Evolutionary conservation across 1,140 invertebrate genomes (phyloP), one percentile per base, ranked within the genome.

Genomic region (Sinonovacula constricta): DNA sequence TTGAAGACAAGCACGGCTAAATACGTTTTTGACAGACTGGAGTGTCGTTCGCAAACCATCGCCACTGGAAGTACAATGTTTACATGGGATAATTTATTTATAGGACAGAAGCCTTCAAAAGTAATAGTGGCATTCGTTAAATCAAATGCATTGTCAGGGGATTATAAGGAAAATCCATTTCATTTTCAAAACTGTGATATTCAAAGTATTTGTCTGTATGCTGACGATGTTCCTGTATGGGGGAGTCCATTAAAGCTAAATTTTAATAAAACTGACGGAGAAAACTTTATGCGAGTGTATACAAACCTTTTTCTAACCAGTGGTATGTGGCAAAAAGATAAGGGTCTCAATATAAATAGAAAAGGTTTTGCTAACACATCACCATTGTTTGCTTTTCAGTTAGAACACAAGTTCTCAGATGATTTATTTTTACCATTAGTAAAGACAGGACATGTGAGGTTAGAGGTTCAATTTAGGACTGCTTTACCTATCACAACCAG

Each of bases 111-210:
- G 56, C 72, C 72, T 18, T 67, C 39, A 26, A 66, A 18, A 67
- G 54, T 76, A 7, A 18, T 77, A 10, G 54, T 67, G 10, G 63
- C 14, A 4, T 76, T 76, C 67, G 63, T 76, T 26, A 76, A 67
- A 67, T 76, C 74, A 76, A 76, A 66, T 33, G 63, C 74, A 51
- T 22, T 76, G 14, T 76, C 74, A 1, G 74, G 74, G 15, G 74
- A 76, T 59, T 76, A 76, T 67, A 76, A 67, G 45, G 66, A 51
- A 67, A 76, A 76, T 68, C 74, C 62, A 59, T 76, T 76, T 63
- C 45, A 74, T 54, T 74, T 65, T 51, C 22, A 49, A 45, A 63
- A 65, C 31, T 74, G 71, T 54, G 33, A 72, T 36, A 62, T 62
- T 63, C 39, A 74, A 51, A 63, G 57, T 28, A 74, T 63, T 30